These are phyloP conservation scores for Cinclus cinclus DNA, from an alignment of 2,113 vertebrate species.

Conservation along the genomic window DNA sequence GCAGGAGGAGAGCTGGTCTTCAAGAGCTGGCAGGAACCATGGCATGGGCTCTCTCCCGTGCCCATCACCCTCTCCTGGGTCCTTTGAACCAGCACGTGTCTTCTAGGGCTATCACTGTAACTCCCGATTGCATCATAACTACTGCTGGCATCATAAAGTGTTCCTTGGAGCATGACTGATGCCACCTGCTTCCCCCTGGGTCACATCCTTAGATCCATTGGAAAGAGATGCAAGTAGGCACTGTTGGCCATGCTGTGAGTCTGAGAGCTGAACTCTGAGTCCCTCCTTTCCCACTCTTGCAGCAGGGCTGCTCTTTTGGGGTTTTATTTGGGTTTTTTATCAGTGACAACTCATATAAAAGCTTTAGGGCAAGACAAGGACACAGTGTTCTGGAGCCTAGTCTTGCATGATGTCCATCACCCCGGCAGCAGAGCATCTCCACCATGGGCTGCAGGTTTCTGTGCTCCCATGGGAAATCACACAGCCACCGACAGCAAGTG, in stretches of 20 bases:
- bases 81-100: background rate
- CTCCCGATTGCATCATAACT: background rate
- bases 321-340: background rate
- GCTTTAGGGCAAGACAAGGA: background rate
- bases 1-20: background rate
- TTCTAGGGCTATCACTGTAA: background rate
- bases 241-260: background rate
- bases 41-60: background rate
- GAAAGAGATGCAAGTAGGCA: background rate
- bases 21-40: background rate
- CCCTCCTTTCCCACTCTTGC: background rate
- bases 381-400: background rate
- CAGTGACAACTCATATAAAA: background rate
- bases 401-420: background rate
- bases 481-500: background rate
- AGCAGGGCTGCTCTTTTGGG: background rate
- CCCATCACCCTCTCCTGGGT: background rate
- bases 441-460: background rate
- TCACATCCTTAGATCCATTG: fast-evolving
- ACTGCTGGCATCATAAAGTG: background rate
- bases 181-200: background rate
- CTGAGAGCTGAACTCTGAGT: background rate
- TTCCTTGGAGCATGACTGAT: background rate
- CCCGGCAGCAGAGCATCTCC: background rate
- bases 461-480: background rate